phyloP scores from a whole-genome alignment of 2,113 vertebrate genomes.

The Labeo catla region DNA sequence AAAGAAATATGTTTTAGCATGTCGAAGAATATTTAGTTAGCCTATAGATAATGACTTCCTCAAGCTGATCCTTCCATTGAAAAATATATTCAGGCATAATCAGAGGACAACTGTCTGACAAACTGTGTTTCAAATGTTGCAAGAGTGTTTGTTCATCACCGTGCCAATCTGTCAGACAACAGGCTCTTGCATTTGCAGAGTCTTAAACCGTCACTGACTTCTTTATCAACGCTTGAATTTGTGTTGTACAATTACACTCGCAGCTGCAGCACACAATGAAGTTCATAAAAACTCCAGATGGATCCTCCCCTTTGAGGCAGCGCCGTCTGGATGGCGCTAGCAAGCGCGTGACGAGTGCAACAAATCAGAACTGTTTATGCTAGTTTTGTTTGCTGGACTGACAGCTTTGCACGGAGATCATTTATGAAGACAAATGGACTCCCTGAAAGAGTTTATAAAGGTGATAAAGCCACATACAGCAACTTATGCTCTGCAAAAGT shows the following conservation, averaged over 20 bases:
- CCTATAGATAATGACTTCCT: no score
- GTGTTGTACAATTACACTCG: background rate
- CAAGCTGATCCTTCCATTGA: background rate
- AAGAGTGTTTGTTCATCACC: slow-evolving; percentile 4
- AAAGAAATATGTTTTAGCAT: background rate
- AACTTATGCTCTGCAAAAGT: background rate
- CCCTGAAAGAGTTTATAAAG: background rate
- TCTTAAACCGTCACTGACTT: background rate
- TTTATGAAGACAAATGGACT: slow-evolving; percentile 25
- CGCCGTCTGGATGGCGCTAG: background rate
- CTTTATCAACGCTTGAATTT: background rate
- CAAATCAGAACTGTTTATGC: background rate
- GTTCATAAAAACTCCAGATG: slow-evolving; percentile 32
- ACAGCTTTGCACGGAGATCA: slow-evolving; percentile 21
- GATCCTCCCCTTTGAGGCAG: slow-evolving; percentile 22
- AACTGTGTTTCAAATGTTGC: background rate
- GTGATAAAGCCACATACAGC: background rate
- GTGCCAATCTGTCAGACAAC: background rate
- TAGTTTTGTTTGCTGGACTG: background rate
- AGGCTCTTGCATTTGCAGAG: background rate
- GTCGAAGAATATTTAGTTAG: background rate
- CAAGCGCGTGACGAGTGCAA: background rate
- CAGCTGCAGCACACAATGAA: background rate
- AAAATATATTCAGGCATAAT: background rate
- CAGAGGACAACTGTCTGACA: background rate